Evolutionary conservation across 2,113 vertebrate genomes (phyloP).

Genomic region (Catharus bicknelli): DNA sequence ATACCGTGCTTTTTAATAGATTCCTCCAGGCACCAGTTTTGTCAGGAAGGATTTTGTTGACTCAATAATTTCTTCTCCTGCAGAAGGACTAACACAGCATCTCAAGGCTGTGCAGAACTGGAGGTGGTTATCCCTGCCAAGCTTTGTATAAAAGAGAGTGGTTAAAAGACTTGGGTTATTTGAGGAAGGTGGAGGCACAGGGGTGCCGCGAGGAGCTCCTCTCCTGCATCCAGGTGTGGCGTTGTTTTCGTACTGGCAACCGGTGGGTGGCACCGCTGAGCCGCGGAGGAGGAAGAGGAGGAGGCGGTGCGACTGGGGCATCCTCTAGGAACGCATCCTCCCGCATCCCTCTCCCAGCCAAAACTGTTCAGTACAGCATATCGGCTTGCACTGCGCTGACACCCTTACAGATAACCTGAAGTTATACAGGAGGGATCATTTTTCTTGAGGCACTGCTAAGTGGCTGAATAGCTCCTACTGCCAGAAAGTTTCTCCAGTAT

Average conservation of each 20-base stretch:
- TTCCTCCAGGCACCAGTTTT: neutral
- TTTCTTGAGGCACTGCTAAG: neutral
- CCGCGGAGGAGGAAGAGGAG: neutral
- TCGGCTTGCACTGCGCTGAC: neutral
- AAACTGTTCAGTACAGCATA: fast-evolving
- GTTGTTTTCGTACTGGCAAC: neutral
- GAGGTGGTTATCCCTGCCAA: neutral
- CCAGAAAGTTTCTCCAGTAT: neutral
- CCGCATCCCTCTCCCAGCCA: neutral
- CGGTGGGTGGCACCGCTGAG: neutral
- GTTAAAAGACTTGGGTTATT: neutral
- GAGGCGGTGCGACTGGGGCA: fast-evolving
- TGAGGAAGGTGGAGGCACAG: fast-evolving
- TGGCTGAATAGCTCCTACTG: neutral
- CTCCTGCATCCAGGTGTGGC: fast-evolving
- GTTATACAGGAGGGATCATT: fast-evolving
- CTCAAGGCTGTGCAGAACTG: neutral
- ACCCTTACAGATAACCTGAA: neutral
- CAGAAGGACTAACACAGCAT: neutral
- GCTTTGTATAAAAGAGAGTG: neutral
- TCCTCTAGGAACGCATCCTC: neutral
- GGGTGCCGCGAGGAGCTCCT: fast-evolving
- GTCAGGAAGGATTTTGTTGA: neutral
- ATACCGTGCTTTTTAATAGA: neutral
- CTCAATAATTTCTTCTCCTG: neutral